phyloP scores from a whole-genome alignment of 2,113 vertebrate genomes.

The Catharus bicknelli region DNA sequence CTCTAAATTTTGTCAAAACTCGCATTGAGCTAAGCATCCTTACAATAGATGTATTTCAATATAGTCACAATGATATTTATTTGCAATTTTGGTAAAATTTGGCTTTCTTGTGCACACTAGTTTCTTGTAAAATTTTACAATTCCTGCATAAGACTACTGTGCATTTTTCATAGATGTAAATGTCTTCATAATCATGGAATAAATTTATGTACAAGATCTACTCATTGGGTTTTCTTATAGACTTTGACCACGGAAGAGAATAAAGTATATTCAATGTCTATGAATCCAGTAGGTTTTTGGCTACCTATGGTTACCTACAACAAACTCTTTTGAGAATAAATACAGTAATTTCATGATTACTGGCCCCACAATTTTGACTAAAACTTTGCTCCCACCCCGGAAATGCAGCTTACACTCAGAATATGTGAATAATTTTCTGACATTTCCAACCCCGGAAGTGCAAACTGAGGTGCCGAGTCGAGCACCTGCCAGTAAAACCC shows the following conservation, averaged over 20 bases:
- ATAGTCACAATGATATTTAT: neutral
- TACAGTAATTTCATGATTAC: neutral
- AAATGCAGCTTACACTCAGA: too few species aligned
- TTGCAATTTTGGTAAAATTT: neutral
- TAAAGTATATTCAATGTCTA: neutral
- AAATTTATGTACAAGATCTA: neutral
- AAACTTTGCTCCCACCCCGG: too few species aligned
- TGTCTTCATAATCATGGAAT: neutral
- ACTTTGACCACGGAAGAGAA: neutral
- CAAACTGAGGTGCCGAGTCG: too few species aligned
- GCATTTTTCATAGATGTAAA: neutral
- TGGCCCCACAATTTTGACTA: too few species aligned
- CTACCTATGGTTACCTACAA: neutral
- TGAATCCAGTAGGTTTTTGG: neutral
- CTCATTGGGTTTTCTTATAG: fast-evolving
- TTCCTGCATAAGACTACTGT: neutral
- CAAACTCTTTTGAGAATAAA: neutral
- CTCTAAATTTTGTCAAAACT: neutral
- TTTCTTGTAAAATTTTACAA: neutral
- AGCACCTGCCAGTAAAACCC: too few species aligned
- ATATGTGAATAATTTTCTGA: too few species aligned
- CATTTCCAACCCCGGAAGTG: too few species aligned
- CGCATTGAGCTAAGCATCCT: neutral
- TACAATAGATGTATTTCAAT: neutral
- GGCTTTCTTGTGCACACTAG: neutral